Percentiles rank a stretch among this genome's conserved stretches.
phyloP scores from a whole-genome alignment of 2,113 vertebrate genomes.

The Helogale parvula region DNA sequence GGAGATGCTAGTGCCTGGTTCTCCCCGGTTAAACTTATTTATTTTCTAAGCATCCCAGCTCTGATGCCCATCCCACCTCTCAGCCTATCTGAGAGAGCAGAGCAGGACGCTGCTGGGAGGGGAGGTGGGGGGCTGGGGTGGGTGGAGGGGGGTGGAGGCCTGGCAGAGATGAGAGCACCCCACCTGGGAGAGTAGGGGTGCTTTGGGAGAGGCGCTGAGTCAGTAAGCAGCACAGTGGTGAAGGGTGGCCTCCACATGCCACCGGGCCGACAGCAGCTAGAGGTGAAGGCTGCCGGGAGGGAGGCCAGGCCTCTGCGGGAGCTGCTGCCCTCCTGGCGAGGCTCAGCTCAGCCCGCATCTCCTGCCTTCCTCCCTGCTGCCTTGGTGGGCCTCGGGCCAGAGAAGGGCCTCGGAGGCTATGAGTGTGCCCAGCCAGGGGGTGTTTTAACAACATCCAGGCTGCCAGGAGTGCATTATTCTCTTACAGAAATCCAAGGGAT shows the following conservation, averaged over 20 bases:
- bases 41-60: background rate
- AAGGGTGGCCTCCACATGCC: background rate
- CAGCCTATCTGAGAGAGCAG: background rate
- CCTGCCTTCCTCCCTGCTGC: background rate
- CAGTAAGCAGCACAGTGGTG: background rate
- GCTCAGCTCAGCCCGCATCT: background rate
- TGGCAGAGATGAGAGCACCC: background rate
- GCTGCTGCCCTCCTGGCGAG: background rate
- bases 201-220: background rate
- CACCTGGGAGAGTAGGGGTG: background rate
- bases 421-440: background rate
- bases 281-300: background rate
- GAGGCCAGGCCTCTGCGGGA: background rate
- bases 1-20: background rate
- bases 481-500: constrained; percentile 34
- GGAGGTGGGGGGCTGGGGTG: background rate
- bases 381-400: constrained; percentile 4
- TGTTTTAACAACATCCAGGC: constrained; percentile 42
- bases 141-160: background rate
- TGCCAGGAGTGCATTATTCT: constrained; percentile 61
- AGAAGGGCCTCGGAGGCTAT: background rate
- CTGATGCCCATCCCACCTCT: background rate
- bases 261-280: background rate
- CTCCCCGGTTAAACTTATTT: background rate
- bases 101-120: background rate